Percentiles rank a stretch among this genome's conserved stretches.
phyloP scores from a whole-genome alignment of 2,113 vertebrate genomes.

The Taurulus bubalis region DNA sequence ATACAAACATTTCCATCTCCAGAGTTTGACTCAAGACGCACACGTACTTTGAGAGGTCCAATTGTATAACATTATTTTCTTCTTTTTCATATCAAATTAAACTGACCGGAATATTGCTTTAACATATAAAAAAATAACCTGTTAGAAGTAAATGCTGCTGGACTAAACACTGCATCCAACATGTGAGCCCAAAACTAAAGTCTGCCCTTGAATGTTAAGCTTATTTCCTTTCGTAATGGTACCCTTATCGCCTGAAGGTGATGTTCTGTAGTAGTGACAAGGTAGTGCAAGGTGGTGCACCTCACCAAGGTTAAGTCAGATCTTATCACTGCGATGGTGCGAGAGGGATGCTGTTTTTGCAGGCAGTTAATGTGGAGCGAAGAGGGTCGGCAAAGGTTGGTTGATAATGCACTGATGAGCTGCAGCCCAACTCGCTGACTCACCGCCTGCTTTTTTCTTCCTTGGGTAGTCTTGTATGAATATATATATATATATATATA shows the following conservation, averaged over 20 bases:
- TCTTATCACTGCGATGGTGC: constrained; percentile 68
- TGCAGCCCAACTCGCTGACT: constrained; percentile 37
- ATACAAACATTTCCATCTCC: background rate
- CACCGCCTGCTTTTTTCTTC: constrained; percentile 13
- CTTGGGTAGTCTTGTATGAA: constrained; percentile 16
- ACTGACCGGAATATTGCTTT: background rate
- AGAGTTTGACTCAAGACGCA: background rate
- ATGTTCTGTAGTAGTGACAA: constrained; percentile 76
- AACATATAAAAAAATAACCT: constrained; percentile 2
- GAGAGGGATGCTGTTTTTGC: constrained; percentile 56
- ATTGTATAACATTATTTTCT: background rate
- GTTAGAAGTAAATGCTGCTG: constrained; percentile 22
- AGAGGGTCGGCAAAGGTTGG: constrained; percentile 46
- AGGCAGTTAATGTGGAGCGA: constrained; percentile 46
- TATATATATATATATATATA: constrained; percentile 20
- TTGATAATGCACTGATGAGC: constrained; percentile 61
- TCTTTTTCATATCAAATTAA: background rate
- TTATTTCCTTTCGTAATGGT: constrained; percentile 40
- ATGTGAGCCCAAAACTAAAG: constrained; percentile 37
- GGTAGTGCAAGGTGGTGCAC: constrained; percentile 74
- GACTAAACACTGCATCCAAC: constrained; percentile 41
- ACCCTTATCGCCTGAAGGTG: constrained; percentile 58
- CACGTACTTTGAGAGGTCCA: background rate
- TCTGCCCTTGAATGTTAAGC: constrained; percentile 42
- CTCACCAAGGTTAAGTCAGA: constrained; percentile 82